Evolutionary conservation across 2,113 vertebrate genomes (phyloP).

Genomic region (Casuarius casuarius): DNA sequence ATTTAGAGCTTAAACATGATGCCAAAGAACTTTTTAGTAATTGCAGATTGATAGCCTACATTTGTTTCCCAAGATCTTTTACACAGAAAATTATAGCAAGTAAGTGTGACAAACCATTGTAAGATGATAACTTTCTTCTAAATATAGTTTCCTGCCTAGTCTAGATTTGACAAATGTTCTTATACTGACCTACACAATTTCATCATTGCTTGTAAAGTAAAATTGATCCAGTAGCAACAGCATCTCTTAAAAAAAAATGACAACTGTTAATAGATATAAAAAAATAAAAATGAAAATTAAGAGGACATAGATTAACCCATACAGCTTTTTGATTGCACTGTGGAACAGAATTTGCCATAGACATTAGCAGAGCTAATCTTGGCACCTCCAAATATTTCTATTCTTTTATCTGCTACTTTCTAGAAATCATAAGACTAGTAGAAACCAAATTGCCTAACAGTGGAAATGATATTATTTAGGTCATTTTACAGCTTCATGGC

Average conservation of each 20-base stretch:
- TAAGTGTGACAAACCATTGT: not conserved
- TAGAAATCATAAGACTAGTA: not conserved
- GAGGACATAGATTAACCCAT: not conserved
- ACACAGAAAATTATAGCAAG: not conserved
- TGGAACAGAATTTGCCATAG: not conserved
- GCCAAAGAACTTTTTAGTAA: not conserved
- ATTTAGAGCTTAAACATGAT: not conserved
- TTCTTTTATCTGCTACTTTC: not conserved
- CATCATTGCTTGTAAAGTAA: not conserved
- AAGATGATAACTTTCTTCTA: not conserved
- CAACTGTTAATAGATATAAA: not conserved
- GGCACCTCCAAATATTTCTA: not conserved
- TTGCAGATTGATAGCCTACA: not conserved
- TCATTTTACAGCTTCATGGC: not conserved
- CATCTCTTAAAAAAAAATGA: not conserved
- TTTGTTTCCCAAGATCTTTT: not conserved
- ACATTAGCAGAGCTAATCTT: not conserved
- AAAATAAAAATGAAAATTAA: not conserved
- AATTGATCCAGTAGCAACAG: not conserved
- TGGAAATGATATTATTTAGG: not conserved
- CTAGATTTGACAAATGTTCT: conserved; percentile 2
- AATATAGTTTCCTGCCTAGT: not conserved
- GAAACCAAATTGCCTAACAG: not conserved
- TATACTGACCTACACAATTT: not conserved
- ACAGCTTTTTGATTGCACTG: not conserved